phyloP scores from a whole-genome alignment of 2,888 invertebrate genomes.

The Cheiracanthium punctorium region DNA sequence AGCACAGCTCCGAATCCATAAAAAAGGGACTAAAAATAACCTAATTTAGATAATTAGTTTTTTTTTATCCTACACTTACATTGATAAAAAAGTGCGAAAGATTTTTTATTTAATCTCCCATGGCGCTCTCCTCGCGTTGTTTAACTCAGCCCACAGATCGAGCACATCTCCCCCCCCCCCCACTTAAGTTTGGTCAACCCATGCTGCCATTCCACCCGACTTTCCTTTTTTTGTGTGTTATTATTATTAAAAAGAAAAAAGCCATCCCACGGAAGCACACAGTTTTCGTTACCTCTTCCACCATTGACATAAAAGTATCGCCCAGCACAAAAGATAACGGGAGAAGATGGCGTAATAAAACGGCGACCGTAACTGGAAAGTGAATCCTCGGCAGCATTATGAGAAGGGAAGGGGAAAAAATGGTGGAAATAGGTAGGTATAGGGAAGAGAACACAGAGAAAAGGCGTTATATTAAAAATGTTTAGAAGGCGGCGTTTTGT shows the following conservation, averaged over 20 bases:
- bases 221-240: no score
- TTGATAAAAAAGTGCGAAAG: no score
- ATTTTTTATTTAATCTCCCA: no score
- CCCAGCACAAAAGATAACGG: not conserved
- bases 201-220: not conserved
- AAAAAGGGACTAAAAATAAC: no score
- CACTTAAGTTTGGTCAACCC: not conserved
- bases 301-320: constrained; percentile 15
- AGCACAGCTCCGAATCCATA: no score
- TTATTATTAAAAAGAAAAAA: not conserved
- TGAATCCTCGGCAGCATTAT: not conserved
- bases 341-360: constrained; percentile 7
- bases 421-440: not conserved
- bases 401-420: not conserved
- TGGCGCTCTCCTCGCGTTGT: no score
- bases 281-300: constrained; percentile 8
- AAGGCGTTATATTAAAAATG: constrained; percentile 8
- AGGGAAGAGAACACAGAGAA: not conserved
- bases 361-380: not conserved
- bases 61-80: no score
- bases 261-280: not conserved
- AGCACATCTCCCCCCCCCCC: not conserved
- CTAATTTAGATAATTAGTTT: no score
- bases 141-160: no score
- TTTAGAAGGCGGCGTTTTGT: not conserved